phyloP scores from a whole-genome alignment of 2,113 vertebrate genomes.

The Ciconia stormi region DNA sequence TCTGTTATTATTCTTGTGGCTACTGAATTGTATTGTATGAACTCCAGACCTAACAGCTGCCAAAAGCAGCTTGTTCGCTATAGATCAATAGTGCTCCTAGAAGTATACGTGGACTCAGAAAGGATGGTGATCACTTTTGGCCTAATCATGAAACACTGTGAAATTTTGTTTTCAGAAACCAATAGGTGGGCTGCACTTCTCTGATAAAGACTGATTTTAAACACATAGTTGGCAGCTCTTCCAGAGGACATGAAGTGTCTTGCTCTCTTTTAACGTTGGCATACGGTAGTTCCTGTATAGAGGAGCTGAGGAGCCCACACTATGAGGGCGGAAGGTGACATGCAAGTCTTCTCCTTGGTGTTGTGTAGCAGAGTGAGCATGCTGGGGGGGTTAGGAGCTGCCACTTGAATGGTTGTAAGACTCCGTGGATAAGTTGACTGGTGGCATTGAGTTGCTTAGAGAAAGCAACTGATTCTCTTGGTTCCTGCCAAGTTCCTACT shows the following conservation, averaged over 20 bases:
- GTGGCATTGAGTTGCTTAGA: background rate
- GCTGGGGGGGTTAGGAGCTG: background rate
- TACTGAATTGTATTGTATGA: background rate
- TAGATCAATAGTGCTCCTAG: background rate
- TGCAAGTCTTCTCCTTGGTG: background rate
- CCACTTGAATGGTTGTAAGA: background rate
- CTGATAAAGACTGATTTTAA: background rate
- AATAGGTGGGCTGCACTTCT: background rate
- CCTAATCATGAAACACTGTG: background rate
- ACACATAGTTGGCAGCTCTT: rapidly evolving
- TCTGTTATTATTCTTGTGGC: background rate
- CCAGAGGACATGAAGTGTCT: background rate
- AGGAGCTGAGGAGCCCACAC: background rate
- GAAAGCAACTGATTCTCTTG: background rate
- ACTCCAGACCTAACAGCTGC: background rate
- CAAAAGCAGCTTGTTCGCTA: background rate
- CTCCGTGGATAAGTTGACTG: background rate
- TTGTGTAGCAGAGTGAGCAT: background rate
- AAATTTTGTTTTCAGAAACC: background rate
- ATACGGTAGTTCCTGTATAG: background rate
- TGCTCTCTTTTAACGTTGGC: background rate
- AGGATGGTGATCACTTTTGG: background rate
- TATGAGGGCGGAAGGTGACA: background rate
- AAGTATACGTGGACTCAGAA: background rate
- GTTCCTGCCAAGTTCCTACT: background rate